A percentile compares a stretch with the other conserved stretches of the same genome.
Conservation (phyloP, 2,888 invertebrate species). For the Dicyrtoma fusca region DNA sequence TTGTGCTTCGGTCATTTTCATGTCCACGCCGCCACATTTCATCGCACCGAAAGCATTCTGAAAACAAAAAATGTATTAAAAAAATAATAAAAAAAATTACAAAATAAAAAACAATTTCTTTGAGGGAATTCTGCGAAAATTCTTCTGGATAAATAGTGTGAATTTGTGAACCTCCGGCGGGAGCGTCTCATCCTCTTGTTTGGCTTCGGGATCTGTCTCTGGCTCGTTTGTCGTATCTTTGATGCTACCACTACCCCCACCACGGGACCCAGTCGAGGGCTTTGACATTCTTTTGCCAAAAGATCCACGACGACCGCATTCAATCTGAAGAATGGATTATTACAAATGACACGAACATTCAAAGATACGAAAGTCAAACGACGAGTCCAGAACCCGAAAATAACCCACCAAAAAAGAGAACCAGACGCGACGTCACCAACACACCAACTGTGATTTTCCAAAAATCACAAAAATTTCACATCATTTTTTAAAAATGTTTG, state of each 20-base stretch:
- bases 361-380: conserved; percentile 18
- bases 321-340: conserved; percentile 16
- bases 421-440: neutral
- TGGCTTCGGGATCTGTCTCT: neutral
- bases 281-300: conserved; percentile 35
- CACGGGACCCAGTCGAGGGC: neutral
- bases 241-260: neutral
- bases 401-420: neutral
- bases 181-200: too few species aligned
- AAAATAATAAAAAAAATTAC: neutral
- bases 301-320: conserved; percentile 21
- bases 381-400: conserved; percentile 7
- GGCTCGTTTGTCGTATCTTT: conserved; percentile 34
- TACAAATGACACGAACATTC: conserved; percentile 13
- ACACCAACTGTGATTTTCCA: neutral
- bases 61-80: neutral
- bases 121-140: too few species aligned
- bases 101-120: neutral
- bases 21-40: conserved; percentile 44
- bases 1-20: conserved; percentile 41
- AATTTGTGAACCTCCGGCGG: too few species aligned
- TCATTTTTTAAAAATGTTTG: too few species aligned
- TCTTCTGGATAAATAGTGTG: too few species aligned
- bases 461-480: neutral
- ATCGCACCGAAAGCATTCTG: neutral